Conservation (phyloP, 2,888 invertebrate species). For the Hyposoter dolosus region DNA sequence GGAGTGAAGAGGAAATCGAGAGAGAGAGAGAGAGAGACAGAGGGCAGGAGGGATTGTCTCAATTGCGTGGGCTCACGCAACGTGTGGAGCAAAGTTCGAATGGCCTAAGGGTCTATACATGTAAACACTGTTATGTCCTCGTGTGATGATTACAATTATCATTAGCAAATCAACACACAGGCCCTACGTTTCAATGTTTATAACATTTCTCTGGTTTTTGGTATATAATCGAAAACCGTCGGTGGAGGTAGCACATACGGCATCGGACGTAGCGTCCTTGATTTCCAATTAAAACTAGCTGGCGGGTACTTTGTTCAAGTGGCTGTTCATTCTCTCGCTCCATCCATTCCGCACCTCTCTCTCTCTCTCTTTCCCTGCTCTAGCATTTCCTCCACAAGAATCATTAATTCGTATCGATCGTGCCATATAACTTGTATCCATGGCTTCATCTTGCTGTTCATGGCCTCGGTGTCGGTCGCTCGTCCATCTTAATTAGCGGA, state of each 20-base stretch:
- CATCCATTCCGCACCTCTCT: slow-evolving; percentile 1
- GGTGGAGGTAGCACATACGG: slow-evolving; percentile 16
- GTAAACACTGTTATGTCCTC: slow-evolving; percentile 10
- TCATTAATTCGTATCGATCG: slow-evolving; percentile 74
- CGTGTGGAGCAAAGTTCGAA: slow-evolving; percentile 49
- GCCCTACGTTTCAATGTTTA: too few species aligned
- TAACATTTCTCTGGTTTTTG: too few species aligned
- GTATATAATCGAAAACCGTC: too few species aligned
- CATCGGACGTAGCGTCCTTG: slow-evolving; percentile 61
- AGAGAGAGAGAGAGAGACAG: slow-evolving; percentile 25
- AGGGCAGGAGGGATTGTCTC: slow-evolving; percentile 29
- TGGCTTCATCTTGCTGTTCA: slow-evolving; percentile 12
- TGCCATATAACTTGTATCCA: slow-evolving; percentile 22
- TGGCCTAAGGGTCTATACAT: slow-evolving; percentile 52
- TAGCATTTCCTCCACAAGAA: slow-evolving; percentile 61
- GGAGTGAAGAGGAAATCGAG: neutral
- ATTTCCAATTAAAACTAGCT: slow-evolving; percentile 69
- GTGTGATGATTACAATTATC: neutral
- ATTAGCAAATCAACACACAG: neutral
- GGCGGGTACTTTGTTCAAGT: slow-evolving; percentile 62
- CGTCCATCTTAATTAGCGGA: slow-evolving; percentile 77
- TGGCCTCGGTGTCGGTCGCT: slow-evolving; percentile 63
- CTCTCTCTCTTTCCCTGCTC: neutral
- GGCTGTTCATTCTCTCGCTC: slow-evolving; percentile 56
- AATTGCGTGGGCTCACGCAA: slow-evolving; percentile 64